A percentile compares a stretch with the other conserved stretches of the same genome.
Conservation (phyloP, 2,113 vertebrate species). For the Otolemur garnettii region DNA sequence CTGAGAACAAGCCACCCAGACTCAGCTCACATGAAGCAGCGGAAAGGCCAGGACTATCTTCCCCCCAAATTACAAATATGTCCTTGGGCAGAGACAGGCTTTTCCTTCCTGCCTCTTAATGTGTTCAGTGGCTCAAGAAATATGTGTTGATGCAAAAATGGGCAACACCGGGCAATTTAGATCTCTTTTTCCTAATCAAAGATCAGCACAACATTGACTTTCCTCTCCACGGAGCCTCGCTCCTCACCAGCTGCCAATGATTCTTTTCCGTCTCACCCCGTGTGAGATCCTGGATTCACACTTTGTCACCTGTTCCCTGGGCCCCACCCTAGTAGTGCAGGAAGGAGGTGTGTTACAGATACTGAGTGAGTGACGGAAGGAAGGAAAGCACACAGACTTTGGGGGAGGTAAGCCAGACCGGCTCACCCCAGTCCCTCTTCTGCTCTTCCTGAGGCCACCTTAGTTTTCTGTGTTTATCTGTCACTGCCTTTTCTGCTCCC, state of each 20-base stretch:
- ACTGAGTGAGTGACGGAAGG: background rate
- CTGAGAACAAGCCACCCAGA: background rate
- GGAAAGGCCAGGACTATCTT: background rate
- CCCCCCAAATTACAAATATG: constrained; percentile 1
- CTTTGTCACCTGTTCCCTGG: background rate
- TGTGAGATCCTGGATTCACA: background rate
- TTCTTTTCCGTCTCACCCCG: background rate
- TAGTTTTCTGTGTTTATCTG: background rate
- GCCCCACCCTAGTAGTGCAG: background rate
- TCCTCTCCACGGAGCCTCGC: background rate
- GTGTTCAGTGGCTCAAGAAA: constrained; percentile 27
- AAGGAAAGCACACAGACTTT: background rate
- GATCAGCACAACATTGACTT: background rate
- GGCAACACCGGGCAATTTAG: background rate
- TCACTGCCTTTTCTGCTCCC: background rate
- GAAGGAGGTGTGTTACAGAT: background rate
- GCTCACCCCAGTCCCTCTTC: background rate
- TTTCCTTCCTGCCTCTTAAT: background rate
- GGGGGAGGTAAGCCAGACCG: background rate
- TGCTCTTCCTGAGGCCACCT: background rate
- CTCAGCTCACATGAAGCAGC: background rate
- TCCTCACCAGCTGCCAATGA: background rate
- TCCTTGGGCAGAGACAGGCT: constrained; percentile 22
- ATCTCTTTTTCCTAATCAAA: background rate
- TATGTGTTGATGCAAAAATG: background rate